These are phyloP conservation scores for Zonitis immaculata DNA, from an alignment of 2,888 invertebrate genomes.

Conservation along the genomic window DNA sequence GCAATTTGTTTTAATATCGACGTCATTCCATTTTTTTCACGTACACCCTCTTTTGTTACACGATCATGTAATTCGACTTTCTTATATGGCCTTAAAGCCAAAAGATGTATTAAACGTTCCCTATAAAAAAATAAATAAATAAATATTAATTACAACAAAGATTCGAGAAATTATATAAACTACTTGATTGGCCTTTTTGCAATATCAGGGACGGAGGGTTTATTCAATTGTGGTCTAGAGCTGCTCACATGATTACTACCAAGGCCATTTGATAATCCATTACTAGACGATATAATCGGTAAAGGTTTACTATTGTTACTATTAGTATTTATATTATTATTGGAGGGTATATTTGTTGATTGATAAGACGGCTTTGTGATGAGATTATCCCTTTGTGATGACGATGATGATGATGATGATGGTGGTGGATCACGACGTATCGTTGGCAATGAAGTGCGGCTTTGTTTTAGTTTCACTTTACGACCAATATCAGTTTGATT, in stretches of 20 bases:
- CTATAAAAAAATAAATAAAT: slow-evolving; percentile 11
- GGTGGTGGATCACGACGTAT: slow-evolving; percentile 41
- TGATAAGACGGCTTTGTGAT: slow-evolving; percentile 45
- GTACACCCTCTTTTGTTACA: slow-evolving; percentile 80
- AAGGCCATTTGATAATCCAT: slow-evolving; percentile 39
- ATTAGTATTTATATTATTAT: slow-evolving; percentile 22
- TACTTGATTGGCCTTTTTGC: slow-evolving; percentile 70
- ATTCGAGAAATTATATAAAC: too few species aligned
- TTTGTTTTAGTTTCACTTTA: slow-evolving; percentile 73
- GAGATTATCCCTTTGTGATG: slow-evolving; percentile 37
- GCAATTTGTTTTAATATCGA: slow-evolving; percentile 78
- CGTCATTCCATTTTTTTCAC: slow-evolving; percentile 72
- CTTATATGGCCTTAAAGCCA: slow-evolving; percentile 90
- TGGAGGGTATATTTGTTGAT: slow-evolving; percentile 39
- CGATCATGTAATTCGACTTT: slow-evolving; percentile 85
- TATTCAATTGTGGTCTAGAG: slow-evolving; percentile 46
- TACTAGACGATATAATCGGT: slow-evolving; percentile 36
- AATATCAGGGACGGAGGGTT: slow-evolving; percentile 59
- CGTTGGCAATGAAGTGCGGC: slow-evolving; percentile 20
- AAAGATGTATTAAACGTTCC: slow-evolving; percentile 89
- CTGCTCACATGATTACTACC: slow-evolving; percentile 48
- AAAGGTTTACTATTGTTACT: slow-evolving; percentile 37
- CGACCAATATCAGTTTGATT: slow-evolving; percentile 86
- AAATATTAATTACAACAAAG: background rate
- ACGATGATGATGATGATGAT: slow-evolving; percentile 35